Evolutionary conservation across 2,113 vertebrate species (phyloP), one percentile per base, ranked within the genome.

Genomic region (Thomomys bottae): DNA sequence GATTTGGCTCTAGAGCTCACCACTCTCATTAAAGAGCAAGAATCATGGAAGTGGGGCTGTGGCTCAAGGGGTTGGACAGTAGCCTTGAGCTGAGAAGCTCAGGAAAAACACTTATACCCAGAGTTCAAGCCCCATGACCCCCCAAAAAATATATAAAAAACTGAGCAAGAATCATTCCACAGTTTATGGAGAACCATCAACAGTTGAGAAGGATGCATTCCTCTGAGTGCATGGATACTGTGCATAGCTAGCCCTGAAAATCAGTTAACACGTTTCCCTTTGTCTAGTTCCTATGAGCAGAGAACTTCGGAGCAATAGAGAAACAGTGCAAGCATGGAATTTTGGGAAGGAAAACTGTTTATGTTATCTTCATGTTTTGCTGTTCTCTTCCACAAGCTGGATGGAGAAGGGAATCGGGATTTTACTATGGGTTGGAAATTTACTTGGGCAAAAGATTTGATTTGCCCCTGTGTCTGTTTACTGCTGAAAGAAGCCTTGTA

Each of bases 111-210:
- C n/a, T n/a, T n/a, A n/a, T n/a, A n/a, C n/a, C n/a, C n/a, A n/a
- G n/a, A n/a, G n/a, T n/a, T n/a, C n/a, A n/a, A n/a, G n/a, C n/a
- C n/a, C n/a, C n/a, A n/a, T n/a, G n/a, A n/a, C n/a, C n/a, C n/a
- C n/a, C n/a, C n/a, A n/a, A n/a, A n/a, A n/a, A n/a, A n/a, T n/a
- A n/a, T n/a, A n/a, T n/a, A n/a, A n/a, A n/a, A n/a, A n/a, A n/a
- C n/a, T n/a, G 42, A 90, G 38, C 49, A 45, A 1, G 40, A 21
- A 71, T 24, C 57, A 61, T 66, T 88, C 8, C 34, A 30, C 45
- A 68, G 84, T 70, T 91, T 91, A 73, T 78, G 63, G 38, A 91
- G 36, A 84, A n/a, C 26, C 34, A 64, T 34, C 49, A 66, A 21
- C 8, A 59, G 12, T 4, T 36, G 73, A 34, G 32, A 72, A 83